Evolutionary conservation across 2,888 invertebrate genomes (phyloP).

Genomic region (Diplolepis rosae): DNA sequence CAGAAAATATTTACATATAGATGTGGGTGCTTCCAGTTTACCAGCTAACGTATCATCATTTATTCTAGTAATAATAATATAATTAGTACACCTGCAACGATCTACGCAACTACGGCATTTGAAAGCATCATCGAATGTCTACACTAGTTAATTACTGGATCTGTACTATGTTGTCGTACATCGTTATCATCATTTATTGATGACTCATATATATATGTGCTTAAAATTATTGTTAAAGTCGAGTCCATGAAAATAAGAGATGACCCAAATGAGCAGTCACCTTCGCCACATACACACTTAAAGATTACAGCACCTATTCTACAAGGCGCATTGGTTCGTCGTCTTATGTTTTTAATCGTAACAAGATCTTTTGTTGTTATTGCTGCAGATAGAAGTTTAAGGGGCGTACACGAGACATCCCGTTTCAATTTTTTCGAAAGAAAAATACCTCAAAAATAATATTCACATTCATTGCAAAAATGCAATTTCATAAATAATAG

Average conservation of each 20-base stretch:
- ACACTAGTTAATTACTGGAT: neutral
- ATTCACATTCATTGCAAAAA: neutral
- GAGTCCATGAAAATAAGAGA: neutral
- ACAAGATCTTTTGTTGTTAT: neutral
- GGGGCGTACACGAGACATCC: neutral
- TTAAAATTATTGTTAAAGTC: neutral
- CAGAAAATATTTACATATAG: slow-evolving; percentile 9
- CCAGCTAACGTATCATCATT: neutral
- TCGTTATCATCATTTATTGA: neutral
- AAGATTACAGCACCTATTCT: neutral
- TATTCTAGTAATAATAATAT: slow-evolving; percentile 11
- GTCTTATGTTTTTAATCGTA: neutral
- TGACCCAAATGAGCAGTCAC: neutral
- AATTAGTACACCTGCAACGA: neutral
- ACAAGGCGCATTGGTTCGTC: neutral
- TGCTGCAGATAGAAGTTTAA: neutral
- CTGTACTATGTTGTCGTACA: neutral
- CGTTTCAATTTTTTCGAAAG: neutral
- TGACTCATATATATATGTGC: neutral
- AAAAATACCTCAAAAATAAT: neutral
- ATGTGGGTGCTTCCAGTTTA: slow-evolving; percentile 1
- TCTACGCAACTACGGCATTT: neutral
- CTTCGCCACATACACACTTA: neutral
- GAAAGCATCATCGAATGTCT: neutral
- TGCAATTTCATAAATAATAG: no score